phyloP scores from a whole-genome alignment of 2,113 vertebrate species.

The human region GRCh38 chr6:167041001-167041500 shows the following conservation, averaged over 20 bases:
- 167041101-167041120: slow-evolving; percentile 42
- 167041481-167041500: background rate
- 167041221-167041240: background rate
- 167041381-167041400: background rate
- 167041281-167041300: background rate
- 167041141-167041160: slow-evolving; percentile 56
- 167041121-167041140: slow-evolving; percentile 51
- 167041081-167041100: slow-evolving; percentile 59
- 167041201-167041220: background rate
- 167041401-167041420: accelerated
- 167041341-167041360: background rate
- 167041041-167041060: background rate
- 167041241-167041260: too few species aligned
- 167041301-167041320: background rate
- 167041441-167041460: background rate
- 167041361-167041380: background rate
- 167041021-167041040: background rate
- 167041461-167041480: background rate
- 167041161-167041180: slow-evolving; percentile 13
- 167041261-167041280: background rate
- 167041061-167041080: slow-evolving; percentile 16
- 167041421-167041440: accelerated
- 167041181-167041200: background rate
- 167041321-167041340: background rate
- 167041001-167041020: slow-evolving; percentile 69